phyloP scores from a whole-genome alignment of 2,888 invertebrate species.

The Hydrotaea diabolus region DNA sequence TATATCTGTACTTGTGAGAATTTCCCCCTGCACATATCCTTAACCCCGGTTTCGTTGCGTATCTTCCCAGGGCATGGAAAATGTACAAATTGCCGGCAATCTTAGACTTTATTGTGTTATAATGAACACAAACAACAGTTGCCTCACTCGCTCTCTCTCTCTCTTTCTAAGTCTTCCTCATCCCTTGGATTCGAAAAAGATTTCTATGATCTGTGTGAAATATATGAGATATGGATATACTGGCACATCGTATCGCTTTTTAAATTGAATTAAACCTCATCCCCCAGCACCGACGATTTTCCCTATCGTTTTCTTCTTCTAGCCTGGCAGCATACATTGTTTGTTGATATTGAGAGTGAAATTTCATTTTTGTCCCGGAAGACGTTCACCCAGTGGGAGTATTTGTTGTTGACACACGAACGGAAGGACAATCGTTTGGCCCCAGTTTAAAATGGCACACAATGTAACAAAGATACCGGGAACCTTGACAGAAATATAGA shows the following conservation, averaged over 20 bases:
- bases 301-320: constrained; percentile 6
- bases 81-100: constrained; percentile 48
- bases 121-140: constrained; percentile 33
- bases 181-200: background rate
- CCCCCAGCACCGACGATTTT: constrained; percentile 7
- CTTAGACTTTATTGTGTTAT: constrained; percentile 44
- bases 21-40: background rate
- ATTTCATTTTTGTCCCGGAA: background rate
- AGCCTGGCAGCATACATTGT: background rate
- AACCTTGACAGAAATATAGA: background rate
- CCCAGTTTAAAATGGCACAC: background rate
- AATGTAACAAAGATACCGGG: background rate
- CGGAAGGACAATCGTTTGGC: background rate
- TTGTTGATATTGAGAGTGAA: background rate
- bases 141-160: background rate
- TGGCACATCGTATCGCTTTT: constrained; percentile 15
- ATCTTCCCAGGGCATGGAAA: background rate
- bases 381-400: background rate
- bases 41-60: background rate
- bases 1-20: background rate
- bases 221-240: constrained; percentile 14
- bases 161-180: background rate
- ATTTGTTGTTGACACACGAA: background rate
- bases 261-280: constrained; percentile 53
- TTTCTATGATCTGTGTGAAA: constrained; percentile 20